Conservation (phyloP, 2,113 vertebrate species). For the Calidris pygmaea region DNA sequence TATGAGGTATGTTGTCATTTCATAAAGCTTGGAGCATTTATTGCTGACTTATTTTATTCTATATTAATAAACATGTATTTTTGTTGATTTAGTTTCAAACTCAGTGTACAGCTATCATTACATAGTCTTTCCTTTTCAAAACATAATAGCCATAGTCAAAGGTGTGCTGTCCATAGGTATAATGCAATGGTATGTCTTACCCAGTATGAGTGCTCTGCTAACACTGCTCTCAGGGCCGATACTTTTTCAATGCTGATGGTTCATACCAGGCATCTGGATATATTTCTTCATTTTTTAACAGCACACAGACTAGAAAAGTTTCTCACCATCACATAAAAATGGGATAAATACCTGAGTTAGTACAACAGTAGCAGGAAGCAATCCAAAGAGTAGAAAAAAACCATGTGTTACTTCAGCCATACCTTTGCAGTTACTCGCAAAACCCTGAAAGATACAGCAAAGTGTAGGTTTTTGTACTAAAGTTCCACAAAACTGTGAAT, state of each 20-base stretch:
- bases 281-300: neutral
- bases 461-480: neutral
- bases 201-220: neutral
- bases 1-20: neutral
- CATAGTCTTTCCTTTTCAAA: neutral
- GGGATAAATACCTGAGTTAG: neutral
- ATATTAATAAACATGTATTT: neutral
- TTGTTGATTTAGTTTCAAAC: neutral
- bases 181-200: neutral
- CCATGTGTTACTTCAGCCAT: neutral
- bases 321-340: neutral
- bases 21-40: neutral
- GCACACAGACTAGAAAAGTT: neutral
- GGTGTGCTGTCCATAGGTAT: neutral
- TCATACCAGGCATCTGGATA: neutral
- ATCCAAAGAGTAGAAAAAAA: neutral
- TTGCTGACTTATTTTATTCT: neutral
- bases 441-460: neutral
- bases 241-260: neutral
- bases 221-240: neutral
- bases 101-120: neutral
- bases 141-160: neutral
- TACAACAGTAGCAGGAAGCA: neutral
- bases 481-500: neutral
- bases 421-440: neutral